Evolutionary conservation across 1,140 invertebrate species (phyloP).

Genomic region (Xylocopa sonorina): DNA sequence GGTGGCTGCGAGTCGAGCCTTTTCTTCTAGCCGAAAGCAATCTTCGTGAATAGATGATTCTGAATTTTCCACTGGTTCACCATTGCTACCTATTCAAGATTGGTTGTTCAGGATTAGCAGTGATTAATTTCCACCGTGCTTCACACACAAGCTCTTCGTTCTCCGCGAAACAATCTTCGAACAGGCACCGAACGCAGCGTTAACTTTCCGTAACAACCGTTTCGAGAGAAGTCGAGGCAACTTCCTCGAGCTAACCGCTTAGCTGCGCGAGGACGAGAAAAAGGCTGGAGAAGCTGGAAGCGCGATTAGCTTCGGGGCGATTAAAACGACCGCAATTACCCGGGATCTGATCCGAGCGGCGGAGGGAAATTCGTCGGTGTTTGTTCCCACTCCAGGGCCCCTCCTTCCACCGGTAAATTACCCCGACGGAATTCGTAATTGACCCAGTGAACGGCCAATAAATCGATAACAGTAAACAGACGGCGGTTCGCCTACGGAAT

Average conservation of each 20-base stretch:
- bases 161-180: neutral
- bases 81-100: no score
- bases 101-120: no score
- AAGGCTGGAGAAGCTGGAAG: neutral
- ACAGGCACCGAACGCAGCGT: neutral
- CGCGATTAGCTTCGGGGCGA: neutral
- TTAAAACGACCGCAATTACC: slow-evolving; percentile 32
- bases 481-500: slow-evolving; percentile 13
- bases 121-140: slow-evolving; percentile 5
- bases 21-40: no score
- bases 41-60: neutral
- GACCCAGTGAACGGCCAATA: slow-evolving; percentile 45
- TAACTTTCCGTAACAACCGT: neutral
- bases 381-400: neutral
- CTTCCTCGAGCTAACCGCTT: neutral
- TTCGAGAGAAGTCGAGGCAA: neutral
- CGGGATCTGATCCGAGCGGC: neutral
- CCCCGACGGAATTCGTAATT: slow-evolving; percentile 42
- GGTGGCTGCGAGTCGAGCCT: neutral
- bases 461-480: slow-evolving; percentile 41
- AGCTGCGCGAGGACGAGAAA: no score
- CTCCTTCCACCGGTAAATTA: slow-evolving; percentile 26
- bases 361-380: neutral
- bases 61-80: no score
- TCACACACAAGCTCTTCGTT: neutral